phyloP scores from a whole-genome alignment of 2,113 vertebrate species.

The Nannobrachium achirus region DNA sequence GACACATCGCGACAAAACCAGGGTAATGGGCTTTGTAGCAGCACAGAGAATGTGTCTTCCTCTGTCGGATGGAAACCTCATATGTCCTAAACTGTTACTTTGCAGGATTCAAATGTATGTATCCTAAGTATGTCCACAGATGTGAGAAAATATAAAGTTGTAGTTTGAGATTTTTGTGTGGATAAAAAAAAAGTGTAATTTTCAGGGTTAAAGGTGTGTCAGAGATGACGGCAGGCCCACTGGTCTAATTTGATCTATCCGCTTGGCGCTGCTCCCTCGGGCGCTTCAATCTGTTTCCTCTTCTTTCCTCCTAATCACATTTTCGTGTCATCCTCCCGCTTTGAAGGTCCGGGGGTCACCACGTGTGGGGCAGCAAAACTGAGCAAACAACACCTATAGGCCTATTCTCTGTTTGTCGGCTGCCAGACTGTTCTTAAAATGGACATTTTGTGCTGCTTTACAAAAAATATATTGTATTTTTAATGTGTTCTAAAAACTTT shows the following conservation, averaged over 20 bases:
- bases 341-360: conserved; percentile 58
- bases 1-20: too few relatives aligned
- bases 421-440: neutral
- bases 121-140: too few relatives aligned
- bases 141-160: neutral
- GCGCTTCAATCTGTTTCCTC: conserved; percentile 65
- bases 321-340: conserved; percentile 61
- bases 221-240: conserved; percentile 32
- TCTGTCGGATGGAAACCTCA: too few relatives aligned
- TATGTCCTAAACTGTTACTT: too few relatives aligned
- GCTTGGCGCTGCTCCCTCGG: conserved; percentile 55
- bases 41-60: too few relatives aligned
- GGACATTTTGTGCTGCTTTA: neutral
- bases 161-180: conserved; percentile 3
- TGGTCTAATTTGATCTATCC: conserved; percentile 76
- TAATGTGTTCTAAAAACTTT: too few relatives aligned
- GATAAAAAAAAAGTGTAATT: conserved; percentile 32
- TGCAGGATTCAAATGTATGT: too few relatives aligned
- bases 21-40: too few relatives aligned
- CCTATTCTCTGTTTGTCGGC: conserved; percentile 13
- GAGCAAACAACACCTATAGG: neutral
- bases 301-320: conserved; percentile 62
- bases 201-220: conserved; percentile 61
- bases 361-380: conserved; percentile 19
- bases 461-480: too few relatives aligned